Base-by-base conservation (phyloP, 2,888 invertebrate species). In the Laothoe populi region DNA sequence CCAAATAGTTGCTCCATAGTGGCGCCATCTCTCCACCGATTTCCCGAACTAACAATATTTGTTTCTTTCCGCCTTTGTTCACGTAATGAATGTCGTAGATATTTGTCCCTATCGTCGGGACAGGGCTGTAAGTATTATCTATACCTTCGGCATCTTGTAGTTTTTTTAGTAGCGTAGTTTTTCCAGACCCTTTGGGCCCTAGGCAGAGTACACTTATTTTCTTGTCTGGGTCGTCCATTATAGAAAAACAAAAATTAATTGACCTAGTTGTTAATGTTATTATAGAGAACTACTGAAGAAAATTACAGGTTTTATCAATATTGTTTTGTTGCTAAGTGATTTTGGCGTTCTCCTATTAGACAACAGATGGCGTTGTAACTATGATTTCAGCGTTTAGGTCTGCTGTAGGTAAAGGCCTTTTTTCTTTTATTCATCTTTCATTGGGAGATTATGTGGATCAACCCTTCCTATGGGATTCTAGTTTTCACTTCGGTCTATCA, bases 1-100 rank as follows among this genome's bases (percentile, higher is more conserved):
- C 93, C 69, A 96, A 95, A 81, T 97, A 97, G 77, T 95, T 95
- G 23, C 94, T 94, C 97, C 97, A 97, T 59, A 97, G 90, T 3
- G 96, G 95, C 60, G 96, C 96, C 96, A 97, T 96, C 67, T 94
- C 94, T 2, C 97, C 97, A 0, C 97, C 97, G 26, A 97, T 92
- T 87, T 97, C 97, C 60, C 96, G 88, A 16, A 97, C 91, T 7
- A 88, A 84, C 3, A 95, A 79, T 62, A 92, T 89, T 76, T 93
- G 90, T 75, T 94, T 93, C 70, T 92, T 94, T 48, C 92, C 93
- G 11, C 83, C 77, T 69, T 90, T 92, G 68, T 88, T 90, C 2
- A 93, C 74, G 57, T 94, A 93, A 71, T 79, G 70, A 16, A 97
- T 90, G 45, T 94, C 95, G 73, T 95, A 96, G 64, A 97, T 94